A percentile compares a stretch with the other conserved stretches of the same genome.
Conservation (phyloP, 1,140 invertebrate species). For the Antheraea mylitta region DNA sequence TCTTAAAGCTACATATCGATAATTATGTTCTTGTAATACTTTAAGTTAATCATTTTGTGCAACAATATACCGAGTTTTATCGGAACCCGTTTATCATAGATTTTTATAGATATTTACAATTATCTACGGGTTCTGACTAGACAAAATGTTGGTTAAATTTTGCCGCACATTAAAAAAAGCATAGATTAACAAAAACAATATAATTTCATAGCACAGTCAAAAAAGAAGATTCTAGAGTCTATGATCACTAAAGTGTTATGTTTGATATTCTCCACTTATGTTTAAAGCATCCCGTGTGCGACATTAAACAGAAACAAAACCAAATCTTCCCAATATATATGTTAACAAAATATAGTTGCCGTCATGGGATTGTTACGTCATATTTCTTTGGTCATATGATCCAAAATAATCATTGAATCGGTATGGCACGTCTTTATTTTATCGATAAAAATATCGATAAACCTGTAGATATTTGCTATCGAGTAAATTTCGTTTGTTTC, state of each 20-base stretch:
- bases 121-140: constrained; percentile 47
- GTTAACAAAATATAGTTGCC: not conserved
- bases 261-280: not conserved
- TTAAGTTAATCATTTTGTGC: constrained; percentile 53
- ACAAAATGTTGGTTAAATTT: constrained; percentile 24
- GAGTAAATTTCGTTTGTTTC: constrained; percentile 2
- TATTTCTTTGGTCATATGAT: not conserved
- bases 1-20: constrained; percentile 72
- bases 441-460: constrained; percentile 6
- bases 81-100: constrained; percentile 16
- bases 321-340: not conserved
- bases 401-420: not conserved
- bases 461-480: not conserved
- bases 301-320: not conserved
- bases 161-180: not conserved
- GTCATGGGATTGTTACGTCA: not conserved
- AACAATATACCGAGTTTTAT: constrained; percentile 31
- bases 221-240: not conserved
- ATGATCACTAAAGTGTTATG: not conserved
- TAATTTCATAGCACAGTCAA: not conserved
- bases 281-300: not conserved
- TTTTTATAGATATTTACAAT: constrained; percentile 40
- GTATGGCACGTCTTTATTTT: not conserved
- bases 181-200: not conserved
- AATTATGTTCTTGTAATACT: constrained; percentile 73